Conservation (phyloP, 2,888 invertebrate species). For the Mimas tiliae region DNA sequence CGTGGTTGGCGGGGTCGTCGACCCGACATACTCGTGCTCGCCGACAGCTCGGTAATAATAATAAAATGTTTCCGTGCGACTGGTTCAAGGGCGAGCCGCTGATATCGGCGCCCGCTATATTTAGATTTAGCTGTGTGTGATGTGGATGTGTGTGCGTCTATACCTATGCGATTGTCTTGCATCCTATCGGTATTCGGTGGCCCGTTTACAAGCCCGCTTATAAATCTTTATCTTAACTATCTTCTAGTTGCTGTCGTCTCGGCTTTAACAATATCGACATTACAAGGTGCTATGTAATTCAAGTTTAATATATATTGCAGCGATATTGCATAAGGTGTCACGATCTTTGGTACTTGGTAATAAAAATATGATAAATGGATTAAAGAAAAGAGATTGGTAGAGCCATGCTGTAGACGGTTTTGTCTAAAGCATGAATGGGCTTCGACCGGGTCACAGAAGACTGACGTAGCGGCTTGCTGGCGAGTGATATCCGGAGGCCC, state of each 20-base stretch:
- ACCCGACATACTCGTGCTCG: conserved; percentile 83
- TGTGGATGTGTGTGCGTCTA: conserved; percentile 68
- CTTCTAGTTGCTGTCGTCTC: not conserved
- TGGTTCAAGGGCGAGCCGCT: conserved; percentile 85
- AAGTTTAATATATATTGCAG: not conserved
- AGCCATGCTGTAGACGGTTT: no score
- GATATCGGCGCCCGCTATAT: conserved; percentile 85
- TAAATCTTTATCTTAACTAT: no score
- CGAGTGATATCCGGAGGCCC: no score
- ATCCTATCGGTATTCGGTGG: conserved; percentile 40
- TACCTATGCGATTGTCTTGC: conserved; percentile 64
- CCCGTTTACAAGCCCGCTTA: conserved; percentile 14
- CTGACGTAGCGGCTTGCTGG: no score
- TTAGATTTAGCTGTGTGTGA: conserved; percentile 82
- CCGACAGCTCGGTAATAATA: conserved; percentile 85
- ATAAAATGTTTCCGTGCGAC: conserved; percentile 85
- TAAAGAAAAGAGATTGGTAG: no score
- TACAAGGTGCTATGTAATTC: not conserved
- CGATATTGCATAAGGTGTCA: not conserved
- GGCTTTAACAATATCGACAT: no score
- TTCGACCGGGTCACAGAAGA: no score
- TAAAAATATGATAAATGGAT: not conserved
- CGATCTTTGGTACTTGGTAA: not conserved
- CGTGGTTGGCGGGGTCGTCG: conserved; percentile 82
- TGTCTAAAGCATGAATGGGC: no score